A percentile compares a stretch with the other conserved stretches of the same genome.
Evolutionary conservation across 2,888 invertebrate genomes (phyloP).

Genomic region (Branchellion lobata): DNA sequence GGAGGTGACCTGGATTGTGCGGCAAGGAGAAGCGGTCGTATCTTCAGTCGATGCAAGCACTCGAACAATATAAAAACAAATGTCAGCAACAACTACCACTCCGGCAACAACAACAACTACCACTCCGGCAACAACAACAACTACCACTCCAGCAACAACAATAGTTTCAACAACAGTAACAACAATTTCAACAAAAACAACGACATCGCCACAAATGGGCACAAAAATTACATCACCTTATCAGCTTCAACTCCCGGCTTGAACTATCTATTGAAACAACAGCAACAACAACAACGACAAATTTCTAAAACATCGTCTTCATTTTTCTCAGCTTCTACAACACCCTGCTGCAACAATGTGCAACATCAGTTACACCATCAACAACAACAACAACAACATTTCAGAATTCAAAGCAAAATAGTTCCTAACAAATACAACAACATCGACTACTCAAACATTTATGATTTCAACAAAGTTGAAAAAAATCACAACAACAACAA

Average conservation of each 20-base stretch:
- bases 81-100: too few species aligned
- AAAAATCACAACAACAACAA: slow-evolving; percentile 2
- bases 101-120: too few species aligned
- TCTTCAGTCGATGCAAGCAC: too few species aligned
- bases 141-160: too few species aligned
- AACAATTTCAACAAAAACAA: too few species aligned
- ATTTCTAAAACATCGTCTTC: too few species aligned
- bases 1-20: too few species aligned
- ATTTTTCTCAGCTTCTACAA: not conserved
- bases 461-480: not conserved
- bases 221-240: not conserved
- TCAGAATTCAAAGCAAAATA: not conserved
- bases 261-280: slow-evolving; percentile 28
- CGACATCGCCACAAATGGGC: too few species aligned
- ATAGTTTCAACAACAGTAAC: too few species aligned
- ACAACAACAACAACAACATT: slow-evolving; percentile 16
- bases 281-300: slow-evolving; percentile 18
- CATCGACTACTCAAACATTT: not conserved
- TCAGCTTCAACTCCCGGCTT: slow-evolving; percentile 20
- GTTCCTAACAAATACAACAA: slow-evolving; percentile 16
- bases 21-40: too few species aligned
- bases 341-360: not conserved
- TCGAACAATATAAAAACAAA: too few species aligned
- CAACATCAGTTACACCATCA: slow-evolving; percentile 31
- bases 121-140: too few species aligned